A percentile compares a stretch with the other conserved stretches of the same genome.
These are phyloP conservation scores for Erannis defoliaria DNA, from an alignment of 2,888 invertebrate species.

Conservation along the genomic window DNA sequence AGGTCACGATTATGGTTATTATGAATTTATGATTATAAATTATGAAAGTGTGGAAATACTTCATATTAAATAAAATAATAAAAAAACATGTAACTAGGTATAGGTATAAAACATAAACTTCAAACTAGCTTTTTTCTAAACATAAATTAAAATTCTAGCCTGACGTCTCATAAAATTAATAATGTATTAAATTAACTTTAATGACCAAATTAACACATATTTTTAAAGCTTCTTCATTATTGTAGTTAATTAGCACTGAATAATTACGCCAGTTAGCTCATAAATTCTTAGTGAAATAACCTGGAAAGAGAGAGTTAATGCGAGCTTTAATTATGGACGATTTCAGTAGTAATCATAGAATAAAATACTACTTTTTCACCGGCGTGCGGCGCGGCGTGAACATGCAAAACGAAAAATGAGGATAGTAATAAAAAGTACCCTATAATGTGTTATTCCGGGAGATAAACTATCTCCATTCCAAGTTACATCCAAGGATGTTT, in stretches of 20 bases:
- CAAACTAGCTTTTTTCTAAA: slow-evolving; percentile 9
- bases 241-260: slow-evolving; percentile 27
- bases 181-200: slow-evolving; percentile 23
- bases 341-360: too few relatives aligned
- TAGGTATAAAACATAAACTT: slow-evolving; percentile 11
- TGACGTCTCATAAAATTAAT: slow-evolving; percentile 18
- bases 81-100: not conserved
- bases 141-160: slow-evolving; percentile 4
- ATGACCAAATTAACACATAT: slow-evolving; percentile 33
- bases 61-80: too few relatives aligned
- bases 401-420: too few relatives aligned
- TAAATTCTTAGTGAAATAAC: slow-evolving; percentile 14
- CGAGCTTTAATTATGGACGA: not conserved
- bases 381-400: too few relatives aligned
- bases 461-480: too few relatives aligned
- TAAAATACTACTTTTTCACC: too few relatives aligned
- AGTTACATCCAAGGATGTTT: too few relatives aligned
- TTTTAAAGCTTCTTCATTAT: slow-evolving; percentile 18
- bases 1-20: too few relatives aligned
- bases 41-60: too few relatives aligned
- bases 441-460: too few relatives aligned
- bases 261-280: slow-evolving; percentile 14
- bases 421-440: too few relatives aligned
- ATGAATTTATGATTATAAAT: too few relatives aligned
- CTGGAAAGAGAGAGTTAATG: not conserved